Base-by-base conservation (phyloP, 2,888 invertebrate species). In the Andrena marginata region DNA sequence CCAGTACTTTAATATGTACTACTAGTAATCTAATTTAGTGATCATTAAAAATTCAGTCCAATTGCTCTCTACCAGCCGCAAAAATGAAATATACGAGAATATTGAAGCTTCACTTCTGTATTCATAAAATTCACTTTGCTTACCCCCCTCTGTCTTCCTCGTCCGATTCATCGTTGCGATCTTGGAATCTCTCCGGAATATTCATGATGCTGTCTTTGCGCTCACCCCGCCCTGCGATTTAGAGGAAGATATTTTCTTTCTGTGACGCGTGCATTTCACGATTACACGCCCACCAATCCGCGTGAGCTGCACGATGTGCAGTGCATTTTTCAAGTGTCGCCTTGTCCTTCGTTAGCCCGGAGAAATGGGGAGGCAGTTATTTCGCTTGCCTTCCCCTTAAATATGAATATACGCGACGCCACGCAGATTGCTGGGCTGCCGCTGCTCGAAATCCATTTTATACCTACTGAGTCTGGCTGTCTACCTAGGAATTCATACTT, bases 141-240 rank as follows among this genome's bases (percentile, higher is more conserved):
- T 91, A 94, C 94, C 93, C 92, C 90, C 90, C 92, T 84, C 94
- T 94, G 74, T 95, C 95, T 70, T 95, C 95, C 69, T 94, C 94
- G 85, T 95, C 95, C 35, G 96, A 96, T 80, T 96, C 95, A 79
- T 95, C 96, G 92, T 95, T 96, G 87, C 94, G 95, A 75, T 95
- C 95, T 80, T 95, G 95, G 85, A 94, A 94, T 89, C 93, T 92
- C 87, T 95, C 95, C 56, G 94, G 92, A 85, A 95, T 94, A 90
- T 96, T 96, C 92, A 95, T 94, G 72, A 95, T 95, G 91, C 96
- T 96, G 89, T 95, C 95, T 92, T 96, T 96, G 85, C 96, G 95
- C 86, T 94, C 93, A 89, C 95, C 94, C 94, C 95, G 93, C 87
- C 93, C 93, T 93, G 85, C 68, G 87, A 88, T 63, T 74, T 70